Percentiles rank a stretch among this genome's conserved stretches.
These are phyloP conservation scores for Blastobasis lacticolella DNA, from an alignment of 2,888 invertebrate species.

Conservation along the genomic window DNA sequence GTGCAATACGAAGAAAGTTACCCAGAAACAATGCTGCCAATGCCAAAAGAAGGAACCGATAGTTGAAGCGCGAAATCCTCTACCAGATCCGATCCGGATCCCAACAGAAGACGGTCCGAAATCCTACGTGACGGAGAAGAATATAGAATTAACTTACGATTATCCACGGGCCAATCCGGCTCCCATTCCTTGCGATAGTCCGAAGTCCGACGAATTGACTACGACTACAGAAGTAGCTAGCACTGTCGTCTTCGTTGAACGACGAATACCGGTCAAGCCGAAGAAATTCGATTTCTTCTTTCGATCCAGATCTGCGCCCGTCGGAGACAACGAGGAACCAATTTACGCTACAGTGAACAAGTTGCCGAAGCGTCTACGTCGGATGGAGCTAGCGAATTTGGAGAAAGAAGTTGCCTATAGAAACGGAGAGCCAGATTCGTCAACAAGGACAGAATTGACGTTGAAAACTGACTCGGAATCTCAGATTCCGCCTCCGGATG, in stretches of 20 bases:
- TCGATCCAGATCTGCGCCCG: conserved; percentile 67
- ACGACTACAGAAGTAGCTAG: conserved; percentile 70
- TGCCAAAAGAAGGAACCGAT: conserved; percentile 46
- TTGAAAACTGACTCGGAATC: conserved; percentile 62
- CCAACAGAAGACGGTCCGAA: conserved; percentile 26
- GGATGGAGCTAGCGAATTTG: conserved; percentile 63
- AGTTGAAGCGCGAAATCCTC: conserved; percentile 18
- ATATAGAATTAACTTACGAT: conserved; percentile 66
- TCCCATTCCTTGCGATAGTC: conserved; percentile 43
- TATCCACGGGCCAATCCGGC: conserved; percentile 62
- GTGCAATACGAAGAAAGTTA: conserved; percentile 61
- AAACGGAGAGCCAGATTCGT: conserved; percentile 55
- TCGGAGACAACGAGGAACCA: conserved; percentile 65
- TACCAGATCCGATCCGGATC: conserved; percentile 15
- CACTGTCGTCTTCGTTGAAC: conserved; percentile 67
- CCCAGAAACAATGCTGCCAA: conserved; percentile 52
- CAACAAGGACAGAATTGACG: conserved; percentile 55
- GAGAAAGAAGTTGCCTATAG: conserved; percentile 67
- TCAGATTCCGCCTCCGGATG: conserved; percentile 52
- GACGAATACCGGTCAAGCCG: conserved; percentile 60
- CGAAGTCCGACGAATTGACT: conserved; percentile 52
- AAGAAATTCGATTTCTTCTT: conserved; percentile 67
- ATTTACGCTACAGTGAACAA: conserved; percentile 71
- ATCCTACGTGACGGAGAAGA: conserved; percentile 66
- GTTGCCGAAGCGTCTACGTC: conserved; percentile 61